Evolutionary conservation across 2,888 invertebrate species (phyloP), one percentile per base, ranked within the genome.

Genomic region (Chymomyza procnemis): DNA sequence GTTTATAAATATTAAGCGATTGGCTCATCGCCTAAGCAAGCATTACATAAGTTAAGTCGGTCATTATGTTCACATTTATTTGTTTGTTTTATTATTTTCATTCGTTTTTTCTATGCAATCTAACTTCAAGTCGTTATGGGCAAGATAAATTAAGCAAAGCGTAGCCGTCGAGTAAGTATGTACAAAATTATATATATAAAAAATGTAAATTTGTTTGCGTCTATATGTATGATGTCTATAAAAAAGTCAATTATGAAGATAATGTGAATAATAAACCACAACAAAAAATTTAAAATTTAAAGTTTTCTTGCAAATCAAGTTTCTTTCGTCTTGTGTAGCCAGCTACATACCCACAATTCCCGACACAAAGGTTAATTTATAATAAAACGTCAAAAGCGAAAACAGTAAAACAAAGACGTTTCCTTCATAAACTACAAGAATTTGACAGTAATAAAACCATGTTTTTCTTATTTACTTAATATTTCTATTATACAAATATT

Each of bases 261-360:
- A 41, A 41, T 41, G 12, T 41, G 34, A 41, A 41, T 41, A 41
- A 41, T 5, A 41, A 12, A 12, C 34, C 34, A 41, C 9, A 41
- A 41, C 34, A 41, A 41, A 9, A n/a, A 12, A 12, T 41, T 41
- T 41, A 12, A 12, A 41, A 41, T 9, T 50, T 50, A 16, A 50
- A 50, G 50, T 50, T 50, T 50, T 19, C 19, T 50, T 50, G 50
- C 50, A 50, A 50, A 50, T 50, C 50, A 50, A 19, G 50, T 50
- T 50, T 50, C 9, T 50, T 50, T 50, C 9, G 50, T 50, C 12
- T 30, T 30, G 34, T 41, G 12, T 9, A 41, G 12, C 9, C 34
- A 41, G 1, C 9, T 12, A 41, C 34, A 41, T 12, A 41, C 12
- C 1, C 6, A 41, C 34, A 41, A 4, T 26, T 26, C 26, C 26